These are phyloP conservation scores for Rhamphomyia laevipes DNA, from an alignment of 2,888 invertebrate genomes.

Conservation along the genomic window DNA sequence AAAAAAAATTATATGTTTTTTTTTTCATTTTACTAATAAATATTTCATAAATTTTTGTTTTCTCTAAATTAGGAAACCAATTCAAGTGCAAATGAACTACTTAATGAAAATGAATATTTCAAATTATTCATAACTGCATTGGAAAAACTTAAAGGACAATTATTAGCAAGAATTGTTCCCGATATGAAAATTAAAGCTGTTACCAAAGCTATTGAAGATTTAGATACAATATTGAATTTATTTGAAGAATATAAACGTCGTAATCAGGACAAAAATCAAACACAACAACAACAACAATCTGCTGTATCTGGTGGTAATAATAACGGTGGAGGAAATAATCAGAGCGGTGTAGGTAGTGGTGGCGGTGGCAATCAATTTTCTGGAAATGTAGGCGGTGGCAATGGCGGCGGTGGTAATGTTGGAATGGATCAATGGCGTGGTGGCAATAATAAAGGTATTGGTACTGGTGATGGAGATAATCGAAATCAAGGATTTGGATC, in stretches of 20 bases:
- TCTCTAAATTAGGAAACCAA: background rate
- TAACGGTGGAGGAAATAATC: background rate
- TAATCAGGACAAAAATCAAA: background rate
- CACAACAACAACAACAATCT: background rate
- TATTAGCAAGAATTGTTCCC: constrained; percentile 4
- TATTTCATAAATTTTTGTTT: background rate
- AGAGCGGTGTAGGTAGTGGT: too few species aligned
- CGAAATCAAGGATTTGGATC: too few species aligned
- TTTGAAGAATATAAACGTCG: constrained; percentile 4
- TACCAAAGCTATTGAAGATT: constrained; percentile 2
- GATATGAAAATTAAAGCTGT: constrained; percentile 3
- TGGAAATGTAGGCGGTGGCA: too few species aligned
- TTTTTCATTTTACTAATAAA: background rate
- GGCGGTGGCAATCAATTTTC: too few species aligned
- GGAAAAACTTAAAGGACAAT: constrained; percentile 9
- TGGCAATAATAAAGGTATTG: too few species aligned
- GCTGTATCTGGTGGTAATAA: background rate
- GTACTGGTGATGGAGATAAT: too few species aligned
- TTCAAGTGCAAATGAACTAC: constrained; percentile 7
- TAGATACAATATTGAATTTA: constrained; percentile 1
- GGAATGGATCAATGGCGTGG: too few species aligned
- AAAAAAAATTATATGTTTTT: background rate
- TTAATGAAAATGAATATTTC: constrained; percentile 9
- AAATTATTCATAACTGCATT: constrained; percentile 8
- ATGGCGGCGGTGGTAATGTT: too few species aligned